Conservation (phyloP, 2,797 vertebrate species). For the Paedocypris micromegethes region DNA sequence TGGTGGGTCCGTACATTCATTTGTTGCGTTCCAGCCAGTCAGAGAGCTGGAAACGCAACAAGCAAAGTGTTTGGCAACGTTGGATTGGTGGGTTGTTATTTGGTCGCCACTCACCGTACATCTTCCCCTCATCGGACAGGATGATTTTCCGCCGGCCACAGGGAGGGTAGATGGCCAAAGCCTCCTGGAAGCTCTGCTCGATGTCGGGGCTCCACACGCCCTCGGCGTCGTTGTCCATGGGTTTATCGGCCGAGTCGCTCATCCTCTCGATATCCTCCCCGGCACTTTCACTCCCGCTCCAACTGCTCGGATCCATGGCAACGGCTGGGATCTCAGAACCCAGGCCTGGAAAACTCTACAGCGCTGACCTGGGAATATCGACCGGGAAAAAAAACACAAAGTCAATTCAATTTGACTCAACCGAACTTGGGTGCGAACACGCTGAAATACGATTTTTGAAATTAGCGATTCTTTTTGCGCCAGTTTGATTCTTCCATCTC, state of each 20-base stretch:
- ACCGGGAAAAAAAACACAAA: slow-evolving; percentile 2
- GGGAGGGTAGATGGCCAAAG: slow-evolving; percentile 95
- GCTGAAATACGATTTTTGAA: too few species aligned
- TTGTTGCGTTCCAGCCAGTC: too few species aligned
- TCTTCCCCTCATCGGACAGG: slow-evolving; percentile 97
- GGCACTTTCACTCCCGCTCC: slow-evolving; percentile 97
- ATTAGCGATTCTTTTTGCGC: too few species aligned
- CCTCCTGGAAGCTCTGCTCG: slow-evolving; percentile 98
- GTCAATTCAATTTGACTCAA: background rate
- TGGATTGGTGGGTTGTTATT: background rate
- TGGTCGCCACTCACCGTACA: slow-evolving; percentile 87
- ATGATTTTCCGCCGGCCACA: slow-evolving; percentile 98
- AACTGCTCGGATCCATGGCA: slow-evolving; percentile 93
- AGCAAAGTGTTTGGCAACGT: too few species aligned
- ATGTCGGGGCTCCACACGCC: slow-evolving; percentile 99
- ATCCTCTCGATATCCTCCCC: slow-evolving; percentile 92
- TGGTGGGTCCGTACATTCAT: too few species aligned
- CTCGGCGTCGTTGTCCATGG: slow-evolving; percentile 93
- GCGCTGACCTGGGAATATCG: slow-evolving; percentile 41
- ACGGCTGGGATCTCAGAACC: slow-evolving; percentile 56
- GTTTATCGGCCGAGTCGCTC: slow-evolving; percentile 94
- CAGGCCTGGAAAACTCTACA: slow-evolving; percentile 15
- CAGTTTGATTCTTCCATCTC: too few species aligned
- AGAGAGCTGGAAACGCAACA: too few species aligned
- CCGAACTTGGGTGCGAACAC: too few species aligned